Conservation (phyloP, 2,888 invertebrate species). For the Entomobrya multifasciata region DNA sequence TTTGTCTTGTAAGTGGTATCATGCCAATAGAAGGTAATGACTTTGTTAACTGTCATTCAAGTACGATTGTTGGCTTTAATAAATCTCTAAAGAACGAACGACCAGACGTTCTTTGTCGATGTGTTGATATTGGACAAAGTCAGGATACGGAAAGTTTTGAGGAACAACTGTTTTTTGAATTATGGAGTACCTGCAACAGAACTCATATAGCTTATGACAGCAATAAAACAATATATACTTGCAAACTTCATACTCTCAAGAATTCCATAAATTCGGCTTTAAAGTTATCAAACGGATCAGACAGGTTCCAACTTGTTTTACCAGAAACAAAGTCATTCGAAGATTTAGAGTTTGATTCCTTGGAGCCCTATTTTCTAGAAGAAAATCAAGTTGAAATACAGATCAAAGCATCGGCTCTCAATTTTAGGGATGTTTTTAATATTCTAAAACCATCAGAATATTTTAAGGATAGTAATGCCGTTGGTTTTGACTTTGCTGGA, state of each 20-base stretch:
- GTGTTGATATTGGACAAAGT: conserved; percentile 28
- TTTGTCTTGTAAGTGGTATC: neutral
- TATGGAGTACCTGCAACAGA: neutral
- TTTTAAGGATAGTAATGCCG: neutral
- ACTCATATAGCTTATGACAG: neutral
- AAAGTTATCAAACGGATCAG: neutral
- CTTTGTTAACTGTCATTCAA: neutral
- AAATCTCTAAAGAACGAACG: conserved; percentile 51
- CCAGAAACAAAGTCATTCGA: neutral
- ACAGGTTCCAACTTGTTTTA: neutral
- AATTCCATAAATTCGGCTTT: neutral
- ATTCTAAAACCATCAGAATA: neutral
- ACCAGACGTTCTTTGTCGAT: neutral
- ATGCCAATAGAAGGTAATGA: conserved; percentile 35
- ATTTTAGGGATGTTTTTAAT: neutral
- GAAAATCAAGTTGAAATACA: neutral
- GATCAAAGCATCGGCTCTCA: neutral
- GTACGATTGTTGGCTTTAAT: conserved; percentile 45
- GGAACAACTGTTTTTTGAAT: neutral
- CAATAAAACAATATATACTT: neutral
- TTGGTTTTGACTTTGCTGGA: neutral
- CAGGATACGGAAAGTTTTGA: neutral
- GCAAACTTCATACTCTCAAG: neutral
- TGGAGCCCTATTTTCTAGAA: neutral
- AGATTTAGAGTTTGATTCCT: neutral